Evolutionary conservation across 2,888 invertebrate species (phyloP).

Genomic region (Napeogenes inachia): DNA sequence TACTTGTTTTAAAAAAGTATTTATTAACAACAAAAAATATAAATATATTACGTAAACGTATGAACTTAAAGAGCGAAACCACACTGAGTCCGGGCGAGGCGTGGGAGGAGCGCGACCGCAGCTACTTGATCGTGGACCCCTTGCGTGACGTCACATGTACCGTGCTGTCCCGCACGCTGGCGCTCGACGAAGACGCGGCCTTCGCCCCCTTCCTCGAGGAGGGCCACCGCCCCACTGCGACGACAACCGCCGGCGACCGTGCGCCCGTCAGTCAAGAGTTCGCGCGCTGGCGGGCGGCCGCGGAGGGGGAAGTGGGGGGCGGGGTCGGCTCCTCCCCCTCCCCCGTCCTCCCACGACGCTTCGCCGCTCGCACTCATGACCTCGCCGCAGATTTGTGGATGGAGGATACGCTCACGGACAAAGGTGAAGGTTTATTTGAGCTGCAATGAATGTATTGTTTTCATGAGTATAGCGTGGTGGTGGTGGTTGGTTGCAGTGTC

Average conservation of each 20-base stretch:
- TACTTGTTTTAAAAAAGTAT: no score
- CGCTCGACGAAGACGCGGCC: constrained; percentile 40
- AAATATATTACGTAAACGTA: no score
- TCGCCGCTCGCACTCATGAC: constrained; percentile 30
- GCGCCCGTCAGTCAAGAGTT: constrained; percentile 47
- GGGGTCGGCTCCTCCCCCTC: constrained; percentile 23
- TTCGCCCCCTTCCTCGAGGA: constrained; percentile 46
- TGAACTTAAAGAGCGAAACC: constrained; percentile 28
- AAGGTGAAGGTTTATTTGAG: constrained; percentile 41
- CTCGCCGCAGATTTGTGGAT: constrained; percentile 51
- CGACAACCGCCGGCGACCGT: constrained; percentile 21
- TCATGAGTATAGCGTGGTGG: neutral
- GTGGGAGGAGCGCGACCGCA: constrained; percentile 35
- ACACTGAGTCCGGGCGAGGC: constrained; percentile 27
- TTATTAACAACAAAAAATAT: no score
- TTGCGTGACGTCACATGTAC: constrained; percentile 53
- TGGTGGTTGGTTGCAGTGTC: constrained; percentile 57
- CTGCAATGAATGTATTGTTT: neutral
- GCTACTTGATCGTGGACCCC: constrained; percentile 58
- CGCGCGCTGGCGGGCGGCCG: constrained; percentile 39
- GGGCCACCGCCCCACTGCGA: constrained; percentile 29
- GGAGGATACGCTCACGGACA: constrained; percentile 63
- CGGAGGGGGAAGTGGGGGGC: constrained; percentile 25
- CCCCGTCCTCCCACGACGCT: constrained; percentile 26
- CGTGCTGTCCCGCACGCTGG: constrained; percentile 50